Evolutionary conservation across 2,797 vertebrate genomes (phyloP).

Genomic region (Microcaecilia unicolor): DNA sequence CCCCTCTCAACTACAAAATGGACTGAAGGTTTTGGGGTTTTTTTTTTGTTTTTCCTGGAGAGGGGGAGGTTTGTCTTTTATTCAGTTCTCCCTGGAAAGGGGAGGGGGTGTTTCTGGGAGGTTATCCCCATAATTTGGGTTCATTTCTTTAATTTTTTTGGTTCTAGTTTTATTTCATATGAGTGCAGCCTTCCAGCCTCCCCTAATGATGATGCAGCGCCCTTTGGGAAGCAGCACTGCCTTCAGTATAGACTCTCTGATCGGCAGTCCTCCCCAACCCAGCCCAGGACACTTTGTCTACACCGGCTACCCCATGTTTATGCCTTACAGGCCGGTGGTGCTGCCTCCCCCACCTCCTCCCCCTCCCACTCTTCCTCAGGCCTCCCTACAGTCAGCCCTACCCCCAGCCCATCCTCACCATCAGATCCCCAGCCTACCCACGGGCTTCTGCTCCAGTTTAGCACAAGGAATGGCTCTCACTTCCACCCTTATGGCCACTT

Average conservation of each 20-base stretch:
- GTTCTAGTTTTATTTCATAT: no score
- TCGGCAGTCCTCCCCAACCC: slow-evolving; percentile 82
- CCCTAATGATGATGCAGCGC: slow-evolving; percentile 95
- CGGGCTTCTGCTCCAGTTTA: slow-evolving; percentile 84
- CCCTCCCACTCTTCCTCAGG: slow-evolving; percentile 59
- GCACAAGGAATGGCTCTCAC: slow-evolving; percentile 88
- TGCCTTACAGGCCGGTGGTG: slow-evolving; percentile 90
- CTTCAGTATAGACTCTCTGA: slow-evolving; percentile 94
- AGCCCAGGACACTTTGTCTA: slow-evolving; percentile 86
- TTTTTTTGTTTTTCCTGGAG: no score
- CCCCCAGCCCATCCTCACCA: slow-evolving; percentile 69
- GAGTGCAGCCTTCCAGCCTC: slow-evolving; percentile 80
- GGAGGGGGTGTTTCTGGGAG: slow-evolving; percentile 1
- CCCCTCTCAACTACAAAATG: no score
- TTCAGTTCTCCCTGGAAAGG: no score
- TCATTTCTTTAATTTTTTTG: no score
- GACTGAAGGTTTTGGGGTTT: no score
- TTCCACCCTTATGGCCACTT: slow-evolving; percentile 86
- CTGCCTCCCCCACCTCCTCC: slow-evolving; percentile 84
- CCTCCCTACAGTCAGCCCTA: slow-evolving; percentile 60
- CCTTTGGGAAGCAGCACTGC: slow-evolving; percentile 86
- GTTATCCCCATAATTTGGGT: no score
- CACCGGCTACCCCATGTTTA: slow-evolving; percentile 93
- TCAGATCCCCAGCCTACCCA: slow-evolving; percentile 74
- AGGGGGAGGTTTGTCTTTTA: no score